Base-by-base conservation (phyloP, 2,113 vertebrate genomes). In the Zingel zingel region DNA sequence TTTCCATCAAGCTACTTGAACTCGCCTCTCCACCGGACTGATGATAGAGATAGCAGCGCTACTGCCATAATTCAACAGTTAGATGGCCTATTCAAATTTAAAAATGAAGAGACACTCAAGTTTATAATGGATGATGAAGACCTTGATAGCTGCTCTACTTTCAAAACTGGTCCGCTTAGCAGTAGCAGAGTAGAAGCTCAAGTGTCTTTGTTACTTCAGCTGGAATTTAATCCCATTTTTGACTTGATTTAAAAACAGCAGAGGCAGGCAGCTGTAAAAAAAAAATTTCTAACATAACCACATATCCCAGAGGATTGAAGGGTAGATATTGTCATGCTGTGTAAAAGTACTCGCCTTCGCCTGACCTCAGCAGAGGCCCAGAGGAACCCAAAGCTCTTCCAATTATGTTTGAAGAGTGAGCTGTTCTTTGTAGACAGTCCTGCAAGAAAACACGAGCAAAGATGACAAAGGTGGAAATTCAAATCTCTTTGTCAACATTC, bases 391-490 rank as follows among this genome's bases (percentile, higher is more conserved):
- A 6, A 16, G 39, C 56, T 4, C 8, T 77, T 63, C 18, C 91
- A 5, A 94, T 2, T 4, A 53, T 57, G 3, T 90, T 93, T 30
- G 50, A 15, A 7, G 76, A 54, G 43, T 87, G 86, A 82, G 51
- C 36, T 15, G 67, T 83, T 82, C 85, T 94, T 54, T 68, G 79
- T 1, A 56, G 10, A 57, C 91, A 93, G 50, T 93, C 78, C 88
- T 94, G 61, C 48, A 69, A 78, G 45, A 65, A 73, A 79, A 77
- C 57, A 64, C 0, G 6, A 21, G 3, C 1, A 27, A 48, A 25
- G 3, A 33, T 2, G n/a, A 63, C 3, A 36, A 48, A 33, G 15
- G 1, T 53, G 16, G 16, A 19, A 5, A 11, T n/a, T 30, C 0
- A 0, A 9, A 33, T 74, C 11, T 64, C 16, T 21, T 54, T 11